These are phyloP conservation scores for Phyllotreta striolata DNA, from an alignment of 2,888 invertebrate genomes.

Conservation along the genomic window DNA sequence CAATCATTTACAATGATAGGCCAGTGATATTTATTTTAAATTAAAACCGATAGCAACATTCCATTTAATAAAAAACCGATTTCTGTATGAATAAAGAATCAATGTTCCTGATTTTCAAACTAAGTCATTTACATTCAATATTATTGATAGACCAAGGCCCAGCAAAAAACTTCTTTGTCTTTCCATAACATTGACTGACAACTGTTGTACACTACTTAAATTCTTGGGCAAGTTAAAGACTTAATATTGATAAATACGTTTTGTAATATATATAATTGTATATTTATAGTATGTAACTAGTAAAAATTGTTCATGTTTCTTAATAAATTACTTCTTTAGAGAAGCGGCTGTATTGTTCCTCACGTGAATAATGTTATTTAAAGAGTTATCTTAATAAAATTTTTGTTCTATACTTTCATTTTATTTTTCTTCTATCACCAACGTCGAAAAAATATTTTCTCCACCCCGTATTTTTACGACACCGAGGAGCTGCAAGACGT, in stretches of 20 bases:
- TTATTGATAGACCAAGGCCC: constrained; percentile 42
- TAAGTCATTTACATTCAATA: constrained; percentile 58
- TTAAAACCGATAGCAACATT: constrained; percentile 38
- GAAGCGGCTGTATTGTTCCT: constrained; percentile 61
- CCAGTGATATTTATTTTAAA: constrained; percentile 37
- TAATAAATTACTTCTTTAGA: constrained; percentile 57
- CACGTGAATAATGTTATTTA: constrained; percentile 60
- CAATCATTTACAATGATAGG: constrained; percentile 35
- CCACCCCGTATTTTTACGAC: background rate
- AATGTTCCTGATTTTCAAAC: constrained; percentile 61
- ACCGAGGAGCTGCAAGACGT: constrained; percentile 13
- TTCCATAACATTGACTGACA: constrained; percentile 47
- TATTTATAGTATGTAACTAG: constrained; percentile 60
- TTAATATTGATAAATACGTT: constrained; percentile 59
- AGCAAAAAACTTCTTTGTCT: constrained; percentile 31
- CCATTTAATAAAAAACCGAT: constrained; percentile 26
- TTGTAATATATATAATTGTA: constrained; percentile 62
- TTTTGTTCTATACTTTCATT: constrained; percentile 57
- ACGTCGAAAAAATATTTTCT: constrained; percentile 16
- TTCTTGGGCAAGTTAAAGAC: constrained; percentile 59
- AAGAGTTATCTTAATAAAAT: constrained; percentile 59
- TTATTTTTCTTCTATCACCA: constrained; percentile 27
- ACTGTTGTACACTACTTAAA: constrained; percentile 57
- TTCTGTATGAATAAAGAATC: constrained; percentile 56
- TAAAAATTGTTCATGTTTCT: constrained; percentile 61